Evolutionary conservation across 2,797 vertebrate genomes (phyloP), one percentile per base, ranked within the genome.

Genomic region (Hafferia zeledoni): DNA sequence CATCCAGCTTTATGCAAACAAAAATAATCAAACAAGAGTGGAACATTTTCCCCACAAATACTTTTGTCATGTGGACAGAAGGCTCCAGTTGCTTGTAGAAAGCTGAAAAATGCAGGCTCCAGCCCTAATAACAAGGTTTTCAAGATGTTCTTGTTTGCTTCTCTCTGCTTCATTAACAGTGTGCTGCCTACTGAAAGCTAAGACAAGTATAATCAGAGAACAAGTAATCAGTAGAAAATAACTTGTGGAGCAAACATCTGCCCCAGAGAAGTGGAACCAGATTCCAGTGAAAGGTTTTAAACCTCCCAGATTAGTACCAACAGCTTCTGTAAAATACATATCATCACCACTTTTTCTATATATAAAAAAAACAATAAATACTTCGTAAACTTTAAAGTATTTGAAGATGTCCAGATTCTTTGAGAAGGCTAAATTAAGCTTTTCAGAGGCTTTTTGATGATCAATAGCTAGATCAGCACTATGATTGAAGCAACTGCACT

Each of bases 391-490:
- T 59, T 76, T 49, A 70, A 95, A 84, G 63, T 65, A 61, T 65
- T 88, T 88, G 49, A 90, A 74, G 80, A 77, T 56, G 24, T 47
- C 61, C 68, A 80, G 47, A 70, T 83, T 43, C 27, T 84, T 91
- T 64, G 71, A 18, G 10, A 93, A 74, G 56, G 71, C 41, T 86
- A 79, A 93, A 93, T 87, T 75, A 91, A 81, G 81, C 53, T 89
- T 92, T 95, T 77, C 71, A 95, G 84, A 75, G 67, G 64, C 28
- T 87, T 92, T 93, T 89, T 95, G 60, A 91, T 95, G 87, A 95
- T 94, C 74, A 93, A 70, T 69, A 82, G 63, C 67, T 57, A 60
- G 74, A 90, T 84, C 69, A 87, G 49, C 53, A 44, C 46, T 76
- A 35, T 14, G 27, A 69, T 84, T 75, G 81, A 94, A 93, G 88